Conservation (phyloP, 2,113 vertebrate genomes). For the Ammodytes dubius region DNA sequence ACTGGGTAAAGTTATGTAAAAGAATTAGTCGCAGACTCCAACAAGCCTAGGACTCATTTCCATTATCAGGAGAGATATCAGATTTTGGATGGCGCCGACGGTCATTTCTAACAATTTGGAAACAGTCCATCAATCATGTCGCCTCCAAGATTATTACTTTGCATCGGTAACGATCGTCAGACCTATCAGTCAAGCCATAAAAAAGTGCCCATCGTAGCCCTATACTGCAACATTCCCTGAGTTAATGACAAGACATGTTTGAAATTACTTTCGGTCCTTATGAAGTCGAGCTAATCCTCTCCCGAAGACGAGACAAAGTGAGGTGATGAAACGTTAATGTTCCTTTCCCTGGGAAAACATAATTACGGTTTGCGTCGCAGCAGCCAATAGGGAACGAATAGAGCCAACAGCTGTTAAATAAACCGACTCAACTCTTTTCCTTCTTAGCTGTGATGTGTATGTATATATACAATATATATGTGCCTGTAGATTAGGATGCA, state of each 20-base stretch:
- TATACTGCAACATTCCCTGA: background rate
- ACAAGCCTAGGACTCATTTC: background rate
- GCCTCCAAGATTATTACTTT: conserved; percentile 4
- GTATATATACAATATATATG: background rate
- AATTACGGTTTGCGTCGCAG: conserved; percentile 21
- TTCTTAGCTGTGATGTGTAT: too few species aligned
- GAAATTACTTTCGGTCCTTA: background rate
- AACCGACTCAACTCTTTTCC: background rate
- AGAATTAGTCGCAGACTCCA: background rate
- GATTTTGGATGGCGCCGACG: background rate
- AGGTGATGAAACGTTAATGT: conserved; percentile 49
- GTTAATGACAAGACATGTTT: background rate
- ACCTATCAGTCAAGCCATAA: background rate
- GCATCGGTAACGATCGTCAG: conserved; percentile 15
- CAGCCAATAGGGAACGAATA: background rate
- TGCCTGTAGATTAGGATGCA: conserved; percentile 38
- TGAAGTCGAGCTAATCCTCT: conserved; percentile 4
- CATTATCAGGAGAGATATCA: conserved; percentile 32
- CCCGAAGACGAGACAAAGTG: conserved; percentile 25
- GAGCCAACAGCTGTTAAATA: conserved; percentile 9
- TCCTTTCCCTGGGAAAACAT: conserved; percentile 10
- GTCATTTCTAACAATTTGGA: conserved; percentile 20
- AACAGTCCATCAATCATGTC: background rate
- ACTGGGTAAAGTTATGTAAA: background rate
- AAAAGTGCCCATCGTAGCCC: background rate